Conservation (phyloP, 30 jellyfish, hydroid and myxozoan genomes). For the Chironex yamaguchii region DNA sequence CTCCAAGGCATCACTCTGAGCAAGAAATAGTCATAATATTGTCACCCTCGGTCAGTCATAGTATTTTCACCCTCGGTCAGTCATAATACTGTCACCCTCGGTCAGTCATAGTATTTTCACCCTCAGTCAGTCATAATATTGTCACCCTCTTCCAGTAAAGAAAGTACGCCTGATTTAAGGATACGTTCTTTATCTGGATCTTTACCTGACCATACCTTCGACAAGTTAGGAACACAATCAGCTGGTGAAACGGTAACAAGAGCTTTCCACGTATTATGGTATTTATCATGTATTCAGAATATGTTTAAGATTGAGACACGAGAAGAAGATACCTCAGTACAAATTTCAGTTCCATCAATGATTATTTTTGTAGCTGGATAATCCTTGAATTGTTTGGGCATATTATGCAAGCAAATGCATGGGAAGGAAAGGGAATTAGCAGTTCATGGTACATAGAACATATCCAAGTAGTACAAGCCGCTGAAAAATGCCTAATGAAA, state of each 20-base stretch:
- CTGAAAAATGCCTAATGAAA: slow-evolving; percentile 21
- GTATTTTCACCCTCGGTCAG: no score
- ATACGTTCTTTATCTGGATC: slow-evolving; percentile 32
- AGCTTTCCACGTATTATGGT: slow-evolving; percentile 49
- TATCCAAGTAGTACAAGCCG: no score
- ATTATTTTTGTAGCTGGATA: slow-evolving; percentile 49
- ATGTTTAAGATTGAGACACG: no score
- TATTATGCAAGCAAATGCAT: background rate
- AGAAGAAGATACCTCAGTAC: slow-evolving; percentile 52
- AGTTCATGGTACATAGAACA: slow-evolving; percentile 31
- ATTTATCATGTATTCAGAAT: no score
- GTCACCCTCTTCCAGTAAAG: slow-evolving; percentile 46
- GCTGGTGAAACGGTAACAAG: slow-evolving; percentile 35
- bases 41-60: no score
- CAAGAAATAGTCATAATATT: no score
- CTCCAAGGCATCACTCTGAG: background rate
- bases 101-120: no score
- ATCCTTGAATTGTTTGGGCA: slow-evolving; percentile 46
- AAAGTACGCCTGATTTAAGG: background rate
- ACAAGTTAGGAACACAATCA: slow-evolving; percentile 6
- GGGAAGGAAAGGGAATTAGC: slow-evolving; percentile 54
- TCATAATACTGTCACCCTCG: no score
- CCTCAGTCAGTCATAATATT: slow-evolving; percentile 71
- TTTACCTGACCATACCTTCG: background rate
- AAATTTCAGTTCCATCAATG: slow-evolving; percentile 64